A percentile compares a stretch with the other conserved stretches of the same genome.
Conservation (phyloP, 2,113 vertebrate species). For the Microcebus murinus region DNA sequence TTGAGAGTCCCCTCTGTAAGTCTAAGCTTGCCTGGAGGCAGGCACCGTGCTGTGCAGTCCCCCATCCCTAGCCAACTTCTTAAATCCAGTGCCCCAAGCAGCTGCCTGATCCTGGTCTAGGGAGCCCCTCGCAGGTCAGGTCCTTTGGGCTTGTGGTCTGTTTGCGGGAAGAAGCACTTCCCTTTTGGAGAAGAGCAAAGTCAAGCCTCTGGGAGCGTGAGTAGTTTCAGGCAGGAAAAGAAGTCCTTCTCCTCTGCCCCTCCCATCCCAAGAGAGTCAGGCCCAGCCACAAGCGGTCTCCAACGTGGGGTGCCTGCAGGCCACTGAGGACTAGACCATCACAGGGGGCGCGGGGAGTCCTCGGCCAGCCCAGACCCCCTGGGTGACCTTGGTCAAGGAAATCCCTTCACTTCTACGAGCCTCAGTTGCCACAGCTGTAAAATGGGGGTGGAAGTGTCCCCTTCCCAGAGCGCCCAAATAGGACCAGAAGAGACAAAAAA, state of each 20-base stretch:
- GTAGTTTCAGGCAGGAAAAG: not conserved
- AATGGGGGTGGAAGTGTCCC: constrained; percentile 15
- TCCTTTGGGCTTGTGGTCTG: not conserved
- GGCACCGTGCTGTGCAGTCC: not conserved
- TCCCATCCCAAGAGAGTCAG: not conserved
- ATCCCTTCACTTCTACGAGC: not conserved
- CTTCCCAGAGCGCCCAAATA: not conserved
- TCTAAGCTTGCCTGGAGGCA: not conserved
- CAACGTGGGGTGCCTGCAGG: not conserved
- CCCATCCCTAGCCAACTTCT: not conserved
- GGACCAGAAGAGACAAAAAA: not conserved
- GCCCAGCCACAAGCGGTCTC: not conserved
- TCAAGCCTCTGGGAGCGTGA: not conserved
- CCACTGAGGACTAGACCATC: not conserved
- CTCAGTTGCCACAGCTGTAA: constrained; percentile 51
- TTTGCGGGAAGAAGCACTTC: not conserved
- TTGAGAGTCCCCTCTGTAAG: not conserved
- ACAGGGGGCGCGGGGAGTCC: not conserved
- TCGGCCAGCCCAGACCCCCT: not conserved
- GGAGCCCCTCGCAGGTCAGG: not conserved
- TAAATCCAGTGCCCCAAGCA: not conserved
- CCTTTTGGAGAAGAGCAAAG: not conserved
- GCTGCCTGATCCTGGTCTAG: not conserved
- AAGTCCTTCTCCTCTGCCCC: not conserved
- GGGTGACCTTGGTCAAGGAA: constrained; percentile 72